Evolutionary conservation across 2,888 invertebrate genomes (phyloP), one percentile per base, ranked within the genome.

Genomic region (Caenorhabditis sp.): DNA sequence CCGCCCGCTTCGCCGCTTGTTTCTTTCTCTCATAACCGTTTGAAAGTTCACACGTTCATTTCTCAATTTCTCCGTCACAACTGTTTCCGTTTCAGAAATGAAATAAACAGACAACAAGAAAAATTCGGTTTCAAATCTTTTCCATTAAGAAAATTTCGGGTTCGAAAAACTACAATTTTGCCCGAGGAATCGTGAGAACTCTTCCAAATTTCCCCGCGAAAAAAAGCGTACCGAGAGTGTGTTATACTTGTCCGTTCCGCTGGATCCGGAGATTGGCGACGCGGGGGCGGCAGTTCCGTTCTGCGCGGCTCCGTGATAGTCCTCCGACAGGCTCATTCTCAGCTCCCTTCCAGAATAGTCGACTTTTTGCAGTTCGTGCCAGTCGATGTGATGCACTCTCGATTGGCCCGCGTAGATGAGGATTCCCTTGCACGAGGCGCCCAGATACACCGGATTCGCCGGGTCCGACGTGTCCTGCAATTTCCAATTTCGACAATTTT

Each of bases 321-420:
- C 56, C 1, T 80, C 81, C 7, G 65, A 66, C 9, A 84, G 92
- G 90, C 96, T 96, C 62, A 96, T 94, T 83, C 96, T 95, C 89
- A 98, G 96, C 95, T 97, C 96, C 91, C 96, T 94, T 22, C 96
- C 96, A 89, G 96, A 95, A 89, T 95, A 98, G 90, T 97, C 96
- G 84, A 97, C 94, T 58, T 86, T 86, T 90, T 95, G 90, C 11
- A 79, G 46, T 26, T 75, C 71, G 5, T 22, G 32, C 98, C 98
- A 98, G 88, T 94, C 94, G 91, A 96, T 96, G 90, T 96, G 95
- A 89, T 96, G 94, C 3, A 95, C 94, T 90, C 95, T 94, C 86
- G 94, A 92, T 86, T 94, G 95, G 48, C 95, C 95, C 90, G 96
- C 95, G 91, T 96, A 96, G 56, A 96, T 95, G 84, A 96, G 92